Percentiles rank a stretch among this genome's conserved stretches.
These are phyloP conservation scores for Cryptosula pallasiana DNA, from an alignment of 2,888 invertebrate genomes.

Conservation along the genomic window DNA sequence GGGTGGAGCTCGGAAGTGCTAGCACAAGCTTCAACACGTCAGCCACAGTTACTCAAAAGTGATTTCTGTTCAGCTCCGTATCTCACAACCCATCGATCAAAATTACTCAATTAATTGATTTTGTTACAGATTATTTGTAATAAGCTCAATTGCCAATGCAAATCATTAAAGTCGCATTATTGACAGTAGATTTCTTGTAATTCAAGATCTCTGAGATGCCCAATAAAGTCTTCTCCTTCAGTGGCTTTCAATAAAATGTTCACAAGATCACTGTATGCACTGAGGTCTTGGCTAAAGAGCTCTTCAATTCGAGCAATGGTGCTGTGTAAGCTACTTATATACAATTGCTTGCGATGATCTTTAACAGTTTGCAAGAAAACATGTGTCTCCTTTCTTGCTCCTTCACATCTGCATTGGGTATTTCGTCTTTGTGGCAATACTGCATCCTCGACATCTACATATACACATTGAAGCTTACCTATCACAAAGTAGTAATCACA, in stretches of 20 bases:
- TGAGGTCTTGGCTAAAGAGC: not conserved
- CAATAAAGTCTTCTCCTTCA: not conserved
- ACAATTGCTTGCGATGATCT: not conserved
- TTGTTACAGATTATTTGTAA: not conserved
- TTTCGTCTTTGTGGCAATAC: not conserved
- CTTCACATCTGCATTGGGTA: not conserved
- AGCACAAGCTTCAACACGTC: no score
- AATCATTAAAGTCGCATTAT: not conserved
- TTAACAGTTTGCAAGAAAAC: not conserved
- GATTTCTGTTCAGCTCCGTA: no score
- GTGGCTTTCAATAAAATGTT: not conserved
- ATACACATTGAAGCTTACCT: no score
- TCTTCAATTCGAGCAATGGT: not conserved
- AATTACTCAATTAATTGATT: no score
- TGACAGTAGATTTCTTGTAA: not conserved
- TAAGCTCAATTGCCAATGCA: not conserved
- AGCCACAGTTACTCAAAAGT: no score
- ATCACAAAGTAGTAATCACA: no score
- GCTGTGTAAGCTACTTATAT: not conserved
- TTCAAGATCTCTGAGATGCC: not conserved
- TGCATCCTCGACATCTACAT: not conserved
- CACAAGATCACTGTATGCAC: not conserved
- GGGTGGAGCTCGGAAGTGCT: no score
- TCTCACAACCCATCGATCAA: no score
- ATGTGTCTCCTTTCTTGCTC: not conserved